Conservation (phyloP, 2,797 vertebrate genomes). For the Phyllotis vaccarum region DNA sequence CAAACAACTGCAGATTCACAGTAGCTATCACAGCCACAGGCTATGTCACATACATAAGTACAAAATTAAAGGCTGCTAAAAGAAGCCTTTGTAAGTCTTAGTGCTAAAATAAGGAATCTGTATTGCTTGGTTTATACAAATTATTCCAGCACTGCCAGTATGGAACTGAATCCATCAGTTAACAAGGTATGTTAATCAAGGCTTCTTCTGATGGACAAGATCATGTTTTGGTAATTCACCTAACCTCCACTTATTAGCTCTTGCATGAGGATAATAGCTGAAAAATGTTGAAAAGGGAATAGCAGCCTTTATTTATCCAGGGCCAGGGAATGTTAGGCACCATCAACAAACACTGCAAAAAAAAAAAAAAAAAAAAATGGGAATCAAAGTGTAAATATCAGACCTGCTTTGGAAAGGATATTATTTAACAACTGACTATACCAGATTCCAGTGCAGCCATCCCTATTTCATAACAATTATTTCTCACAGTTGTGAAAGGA, state of each 20-base stretch:
- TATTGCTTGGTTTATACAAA: slow-evolving; percentile 88
- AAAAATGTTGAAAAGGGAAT: slow-evolving; percentile 78
- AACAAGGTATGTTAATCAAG: slow-evolving; percentile 82
- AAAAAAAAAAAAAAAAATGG: slow-evolving; percentile 72
- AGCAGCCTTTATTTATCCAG: slow-evolving; percentile 70
- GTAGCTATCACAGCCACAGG: slow-evolving; percentile 94
- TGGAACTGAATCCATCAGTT: slow-evolving; percentile 83
- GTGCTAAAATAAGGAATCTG: slow-evolving; percentile 92
- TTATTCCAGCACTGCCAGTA: slow-evolving; percentile 86
- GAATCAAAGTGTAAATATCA: slow-evolving; percentile 61
- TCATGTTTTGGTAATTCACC: slow-evolving; percentile 72
- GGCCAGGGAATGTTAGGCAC: slow-evolving; percentile 59
- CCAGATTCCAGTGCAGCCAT: slow-evolving; percentile 42
- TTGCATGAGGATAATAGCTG: slow-evolving; percentile 53
- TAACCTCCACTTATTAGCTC: slow-evolving; percentile 68
- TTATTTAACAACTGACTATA: slow-evolving; percentile 66
- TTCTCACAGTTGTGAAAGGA: slow-evolving; percentile 63
- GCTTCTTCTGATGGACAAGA: slow-evolving; percentile 73
- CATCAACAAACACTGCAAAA: slow-evolving; percentile 70
- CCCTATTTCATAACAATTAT: slow-evolving; percentile 68
- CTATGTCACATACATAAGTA: slow-evolving; percentile 94
- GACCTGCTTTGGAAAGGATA: slow-evolving; percentile 31
- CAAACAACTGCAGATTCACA: slow-evolving; percentile 93
- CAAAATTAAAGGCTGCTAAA: slow-evolving; percentile 92
- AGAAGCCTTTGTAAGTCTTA: slow-evolving; percentile 91